Evolutionary conservation across 2,797 vertebrate species (phyloP).

Genomic region (Manis javanica): DNA sequence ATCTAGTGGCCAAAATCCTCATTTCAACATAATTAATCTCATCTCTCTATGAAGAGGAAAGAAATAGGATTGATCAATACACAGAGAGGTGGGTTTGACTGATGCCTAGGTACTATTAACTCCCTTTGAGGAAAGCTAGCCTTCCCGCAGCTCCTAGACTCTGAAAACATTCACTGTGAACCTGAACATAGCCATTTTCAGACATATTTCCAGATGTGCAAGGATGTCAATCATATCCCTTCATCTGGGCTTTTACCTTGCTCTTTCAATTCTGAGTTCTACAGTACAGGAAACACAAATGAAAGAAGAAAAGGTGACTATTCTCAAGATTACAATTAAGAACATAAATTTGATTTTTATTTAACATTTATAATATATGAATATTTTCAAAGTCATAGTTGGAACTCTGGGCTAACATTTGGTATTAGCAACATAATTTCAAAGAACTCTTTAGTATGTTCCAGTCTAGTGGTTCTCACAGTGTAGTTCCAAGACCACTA

Average conservation of each 20-base stretch:
- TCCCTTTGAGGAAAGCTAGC: neutral
- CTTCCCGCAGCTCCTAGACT: neutral
- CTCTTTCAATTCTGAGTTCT: neutral
- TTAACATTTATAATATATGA: neutral
- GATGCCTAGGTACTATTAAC: neutral
- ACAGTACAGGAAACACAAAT: neutral
- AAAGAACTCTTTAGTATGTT: neutral
- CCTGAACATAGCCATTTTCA: neutral
- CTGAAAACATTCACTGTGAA: neutral
- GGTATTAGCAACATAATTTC: neutral
- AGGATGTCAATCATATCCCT: neutral
- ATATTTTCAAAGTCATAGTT: neutral
- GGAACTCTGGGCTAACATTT: neutral
- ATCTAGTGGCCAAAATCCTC: constrained; percentile 4
- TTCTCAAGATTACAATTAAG: neutral
- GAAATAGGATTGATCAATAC: neutral
- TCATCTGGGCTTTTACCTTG: neutral
- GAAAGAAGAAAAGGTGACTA: neutral
- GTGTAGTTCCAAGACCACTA: neutral
- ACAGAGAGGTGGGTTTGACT: neutral
- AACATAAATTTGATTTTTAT: constrained; percentile 33
- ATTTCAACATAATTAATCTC: constrained; percentile 48
- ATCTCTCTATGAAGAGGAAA: constrained; percentile 45
- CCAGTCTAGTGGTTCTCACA: neutral
- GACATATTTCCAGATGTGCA: neutral